phyloP scores from a whole-genome alignment of 1,140 invertebrate species.

The Bacillus rossius region DNA sequence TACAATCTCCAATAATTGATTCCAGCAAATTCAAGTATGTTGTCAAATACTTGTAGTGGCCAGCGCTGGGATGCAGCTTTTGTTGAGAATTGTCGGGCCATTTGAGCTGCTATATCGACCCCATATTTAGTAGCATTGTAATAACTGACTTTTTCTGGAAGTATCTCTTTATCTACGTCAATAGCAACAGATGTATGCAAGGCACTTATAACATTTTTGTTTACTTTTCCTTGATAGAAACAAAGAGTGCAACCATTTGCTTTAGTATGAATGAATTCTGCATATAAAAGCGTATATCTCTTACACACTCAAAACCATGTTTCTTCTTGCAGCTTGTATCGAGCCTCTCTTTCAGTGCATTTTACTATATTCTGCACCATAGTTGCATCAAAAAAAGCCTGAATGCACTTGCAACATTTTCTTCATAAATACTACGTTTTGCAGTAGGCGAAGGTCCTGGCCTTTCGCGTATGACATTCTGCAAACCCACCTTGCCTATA shows the following conservation, averaged over 20 bases:
- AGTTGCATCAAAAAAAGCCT: conserved; percentile 20
- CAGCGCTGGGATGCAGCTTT: conserved; percentile 17
- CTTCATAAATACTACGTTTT: too few species aligned
- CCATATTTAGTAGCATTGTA: conserved; percentile 29
- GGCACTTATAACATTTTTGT: conserved; percentile 22
- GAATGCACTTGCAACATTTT: neutral
- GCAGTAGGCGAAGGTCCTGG: too few species aligned
- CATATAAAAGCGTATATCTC: conserved; percentile 30
- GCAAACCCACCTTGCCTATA: too few species aligned
- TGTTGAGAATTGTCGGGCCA: conserved; percentile 17
- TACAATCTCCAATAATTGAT: conserved; percentile 19
- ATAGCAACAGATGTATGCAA: conserved; percentile 21
- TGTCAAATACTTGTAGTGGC: conserved; percentile 26
- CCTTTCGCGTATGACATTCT: too few species aligned
- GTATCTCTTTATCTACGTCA: conserved; percentile 15
- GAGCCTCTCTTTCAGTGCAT: conserved; percentile 23
- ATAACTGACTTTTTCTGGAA: conserved; percentile 24
- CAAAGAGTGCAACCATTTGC: conserved; percentile 9
- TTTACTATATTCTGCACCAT: conserved; percentile 24
- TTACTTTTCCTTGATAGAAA: conserved; percentile 27
- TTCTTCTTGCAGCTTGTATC: conserved; percentile 14
- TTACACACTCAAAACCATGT: conserved; percentile 24
- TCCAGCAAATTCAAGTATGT: conserved; percentile 23
- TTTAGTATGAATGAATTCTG: too few species aligned
- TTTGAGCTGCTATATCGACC: conserved; percentile 23